A percentile compares a stretch with the other conserved stretches of the same genome.
These are phyloP conservation scores for Homarus gammarus DNA, from an alignment of 2,888 invertebrate species.

Conservation along the genomic window DNA sequence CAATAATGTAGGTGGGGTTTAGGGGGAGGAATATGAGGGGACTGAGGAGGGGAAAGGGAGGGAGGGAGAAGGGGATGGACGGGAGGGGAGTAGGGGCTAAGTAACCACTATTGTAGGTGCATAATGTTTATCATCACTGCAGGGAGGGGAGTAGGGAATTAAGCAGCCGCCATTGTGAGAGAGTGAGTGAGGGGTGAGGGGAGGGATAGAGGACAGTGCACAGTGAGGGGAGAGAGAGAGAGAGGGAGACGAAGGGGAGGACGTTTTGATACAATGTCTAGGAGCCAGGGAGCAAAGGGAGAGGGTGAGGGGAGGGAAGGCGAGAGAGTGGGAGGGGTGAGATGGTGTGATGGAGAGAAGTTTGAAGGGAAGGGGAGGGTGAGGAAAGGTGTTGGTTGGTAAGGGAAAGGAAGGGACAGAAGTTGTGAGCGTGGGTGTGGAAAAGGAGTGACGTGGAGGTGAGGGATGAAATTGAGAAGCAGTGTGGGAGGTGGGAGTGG, in stretches of 20 bases:
- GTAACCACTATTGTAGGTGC: background rate
- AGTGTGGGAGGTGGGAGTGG: too few relatives aligned
- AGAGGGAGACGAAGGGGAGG: background rate
- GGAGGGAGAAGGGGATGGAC: background rate
- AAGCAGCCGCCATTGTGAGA: background rate
- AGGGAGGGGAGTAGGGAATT: background rate
- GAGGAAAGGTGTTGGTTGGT: too few relatives aligned
- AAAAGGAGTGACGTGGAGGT: too few relatives aligned
- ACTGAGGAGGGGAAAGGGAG: background rate
- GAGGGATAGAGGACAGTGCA: background rate
- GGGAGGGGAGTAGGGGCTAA: background rate
- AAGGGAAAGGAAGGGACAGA: too few relatives aligned
- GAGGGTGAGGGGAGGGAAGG: background rate
- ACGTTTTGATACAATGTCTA: too few relatives aligned
- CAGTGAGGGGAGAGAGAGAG: background rate
- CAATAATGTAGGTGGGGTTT: background rate
- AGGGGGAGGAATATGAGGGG: background rate
- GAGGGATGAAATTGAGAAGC: too few relatives aligned
- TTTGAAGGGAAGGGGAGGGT: too few relatives aligned
- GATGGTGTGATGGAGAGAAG: background rate
- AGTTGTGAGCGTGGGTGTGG: too few relatives aligned
- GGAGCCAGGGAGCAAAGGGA: background rate
- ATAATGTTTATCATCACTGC: background rate
- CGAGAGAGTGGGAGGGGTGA: background rate
- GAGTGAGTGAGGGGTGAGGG: background rate